Evolutionary conservation across 2,113 vertebrate species (phyloP).

Genomic region (Clarias macrocephalus): DNA sequence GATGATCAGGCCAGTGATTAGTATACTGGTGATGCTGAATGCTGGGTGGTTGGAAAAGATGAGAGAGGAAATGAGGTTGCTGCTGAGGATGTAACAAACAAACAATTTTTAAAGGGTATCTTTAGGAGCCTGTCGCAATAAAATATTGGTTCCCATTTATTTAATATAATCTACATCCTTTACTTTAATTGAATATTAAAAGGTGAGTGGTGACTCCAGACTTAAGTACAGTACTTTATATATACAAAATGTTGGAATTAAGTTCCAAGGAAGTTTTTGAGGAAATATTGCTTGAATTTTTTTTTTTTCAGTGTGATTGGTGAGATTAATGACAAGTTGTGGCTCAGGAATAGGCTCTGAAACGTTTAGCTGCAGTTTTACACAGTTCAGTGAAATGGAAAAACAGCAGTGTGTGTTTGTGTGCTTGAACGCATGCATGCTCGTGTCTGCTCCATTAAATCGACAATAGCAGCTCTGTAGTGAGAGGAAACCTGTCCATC

Average conservation of each 20-base stretch:
- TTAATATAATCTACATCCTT: no score
- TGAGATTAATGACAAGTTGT: neutral
- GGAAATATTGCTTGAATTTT: neutral
- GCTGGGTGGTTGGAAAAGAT: no score
- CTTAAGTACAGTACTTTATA: no score
- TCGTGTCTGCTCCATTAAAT: slow-evolving; percentile 42
- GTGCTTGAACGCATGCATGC: slow-evolving; percentile 19
- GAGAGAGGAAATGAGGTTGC: no score
- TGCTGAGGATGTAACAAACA: no score
- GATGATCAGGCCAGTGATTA: no score
- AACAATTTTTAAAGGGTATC: no score
- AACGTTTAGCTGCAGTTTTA: neutral
- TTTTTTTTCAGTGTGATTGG: neutral
- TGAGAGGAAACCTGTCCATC: slow-evolving; percentile 41
- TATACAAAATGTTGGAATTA: neutral
- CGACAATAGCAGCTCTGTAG: slow-evolving; percentile 31
- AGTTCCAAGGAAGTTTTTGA: neutral
- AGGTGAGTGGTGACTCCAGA: no score
- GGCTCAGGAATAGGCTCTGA: neutral
- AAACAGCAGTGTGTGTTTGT: slow-evolving; percentile 19
- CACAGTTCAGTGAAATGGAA: neutral
- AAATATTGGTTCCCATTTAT: no score
- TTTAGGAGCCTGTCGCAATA: no score
- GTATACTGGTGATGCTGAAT: no score
- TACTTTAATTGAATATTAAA: no score